Base-by-base conservation (phyloP, 2,797 vertebrate species). In the Myotis pilosus region DNA sequence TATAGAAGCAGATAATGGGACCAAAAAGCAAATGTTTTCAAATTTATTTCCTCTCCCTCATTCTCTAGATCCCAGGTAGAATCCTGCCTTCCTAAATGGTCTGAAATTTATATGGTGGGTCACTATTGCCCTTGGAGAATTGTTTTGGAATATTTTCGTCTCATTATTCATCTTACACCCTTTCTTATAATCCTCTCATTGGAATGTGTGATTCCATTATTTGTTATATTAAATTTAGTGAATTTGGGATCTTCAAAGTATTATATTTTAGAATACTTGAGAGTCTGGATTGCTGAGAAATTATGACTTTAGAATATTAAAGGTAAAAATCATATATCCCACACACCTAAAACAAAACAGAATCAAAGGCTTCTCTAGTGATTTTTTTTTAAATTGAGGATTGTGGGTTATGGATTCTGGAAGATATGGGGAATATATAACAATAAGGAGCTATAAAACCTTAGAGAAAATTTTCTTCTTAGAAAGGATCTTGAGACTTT, bases 171-270 rank as follows among this genome's bases (percentile, higher is more conserved):
- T 79, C 6, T 44, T 10, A 47, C 0, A 53, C 3, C 51, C 12
- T 55, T 92, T 72, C 19, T 49, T 79, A 78, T 47, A 84, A 66
- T 44, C 11, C 23, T 81, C 1, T 93, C 12, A 72, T 4, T 33
- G 9, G 36, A 36, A 49, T 17, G 20, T 41, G 5, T 38, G 19
- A 9, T 33, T 82, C 87, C 17, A 20, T 47, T 82, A 49, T 82
- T 76, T 89, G 33, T 82, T 60, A 72, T 53, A 91, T 72, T 81
- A 88, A 82, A 71, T 85, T 74, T 66, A 85, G 44, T 38, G 90
- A 36, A 69, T 89, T 75, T 74, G 44, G 15, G 17, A 72, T 88
- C 53, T 76, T 69, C 90, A 95, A 81, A 86, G 38, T 89, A 74
- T 69, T 85, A 47, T 41, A 9, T 69, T 68, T 49, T 51, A 93